Conservation (phyloP, 2,113 vertebrate genomes). For the Cochlearius cochlearius region DNA sequence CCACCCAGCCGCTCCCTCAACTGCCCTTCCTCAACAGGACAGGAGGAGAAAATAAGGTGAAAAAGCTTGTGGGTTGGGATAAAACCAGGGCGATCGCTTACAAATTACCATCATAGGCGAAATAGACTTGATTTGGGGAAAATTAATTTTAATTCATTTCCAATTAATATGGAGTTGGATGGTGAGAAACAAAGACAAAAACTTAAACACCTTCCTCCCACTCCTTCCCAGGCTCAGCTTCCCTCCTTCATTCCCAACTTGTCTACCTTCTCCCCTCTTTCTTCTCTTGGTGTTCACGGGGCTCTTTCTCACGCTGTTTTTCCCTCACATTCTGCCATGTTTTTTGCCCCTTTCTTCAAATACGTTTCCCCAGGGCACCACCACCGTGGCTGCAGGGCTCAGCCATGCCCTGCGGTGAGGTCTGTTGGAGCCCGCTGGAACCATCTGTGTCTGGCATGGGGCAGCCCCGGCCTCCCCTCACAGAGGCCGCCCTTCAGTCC, state of each 20-base stretch:
- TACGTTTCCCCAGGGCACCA: rapidly evolving
- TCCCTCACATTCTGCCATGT: rapidly evolving
- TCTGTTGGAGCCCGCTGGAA: rapidly evolving
- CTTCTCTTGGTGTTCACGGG: no score
- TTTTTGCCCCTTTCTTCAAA: not conserved
- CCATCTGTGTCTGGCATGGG: not conserved
- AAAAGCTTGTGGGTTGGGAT: not conserved
- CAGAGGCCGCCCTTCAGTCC: rapidly evolving
- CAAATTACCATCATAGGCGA: not conserved
- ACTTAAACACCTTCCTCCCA: not conserved
- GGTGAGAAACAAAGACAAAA: not conserved
- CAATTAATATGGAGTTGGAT: not conserved
- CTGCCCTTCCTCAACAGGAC: not conserved
- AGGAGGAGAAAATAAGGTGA: not conserved
- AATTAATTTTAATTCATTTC: not conserved
- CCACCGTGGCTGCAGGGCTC: not conserved
- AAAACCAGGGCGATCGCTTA: not conserved
- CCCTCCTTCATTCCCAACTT: rapidly evolving
- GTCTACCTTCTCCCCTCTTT: not conserved
- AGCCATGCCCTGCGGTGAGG: rapidly evolving
- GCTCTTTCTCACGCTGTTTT: not conserved
- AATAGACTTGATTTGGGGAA: not conserved
- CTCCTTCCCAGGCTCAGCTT: not conserved
- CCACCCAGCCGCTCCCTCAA: not conserved
- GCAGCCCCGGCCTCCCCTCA: no score